Percentiles rank a stretch among this genome's conserved stretches.
Conservation (phyloP, 2,888 invertebrate genomes). For the Drosophila barbarae region DNA sequence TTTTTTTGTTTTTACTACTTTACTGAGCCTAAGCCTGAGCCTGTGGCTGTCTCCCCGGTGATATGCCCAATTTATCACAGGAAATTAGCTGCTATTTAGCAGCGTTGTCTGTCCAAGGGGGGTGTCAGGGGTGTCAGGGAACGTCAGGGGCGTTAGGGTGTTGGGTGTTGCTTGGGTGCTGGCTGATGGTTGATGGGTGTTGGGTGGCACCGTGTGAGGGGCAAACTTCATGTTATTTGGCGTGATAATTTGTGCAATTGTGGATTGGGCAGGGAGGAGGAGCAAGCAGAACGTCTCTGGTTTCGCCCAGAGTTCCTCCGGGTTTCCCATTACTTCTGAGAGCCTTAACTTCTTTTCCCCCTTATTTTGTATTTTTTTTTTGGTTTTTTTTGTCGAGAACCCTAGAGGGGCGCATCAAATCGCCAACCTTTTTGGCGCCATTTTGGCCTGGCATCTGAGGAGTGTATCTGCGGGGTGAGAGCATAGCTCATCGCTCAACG, state of each 20-base stretch:
- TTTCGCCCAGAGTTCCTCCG: conserved; percentile 7
- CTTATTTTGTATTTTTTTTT: not conserved
- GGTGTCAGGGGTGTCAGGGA: conserved; percentile 17
- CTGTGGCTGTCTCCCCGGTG: conserved; percentile 39
- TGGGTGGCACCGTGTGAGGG: conserved; percentile 36
- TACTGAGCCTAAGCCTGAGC: conserved; percentile 1
- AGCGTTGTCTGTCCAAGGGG: conserved; percentile 60
- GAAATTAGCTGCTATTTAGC: conserved; percentile 78
- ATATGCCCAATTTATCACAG: conserved; percentile 77
- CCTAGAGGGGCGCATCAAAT: conserved; percentile 53
- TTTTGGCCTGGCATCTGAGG: conserved; percentile 41
- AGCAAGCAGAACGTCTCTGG: conserved; percentile 8
- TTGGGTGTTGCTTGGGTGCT: conserved; percentile 14
- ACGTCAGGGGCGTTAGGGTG: conserved; percentile 8
- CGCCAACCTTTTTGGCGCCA: conserved; percentile 56
- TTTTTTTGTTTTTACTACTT: conserved; percentile 1
- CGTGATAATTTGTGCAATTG: conserved; percentile 76
- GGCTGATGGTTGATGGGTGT: conserved; percentile 4
- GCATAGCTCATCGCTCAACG: conserved; percentile 5
- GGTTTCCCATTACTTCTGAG: conserved; percentile 27
- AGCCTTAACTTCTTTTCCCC: conserved; percentile 9
- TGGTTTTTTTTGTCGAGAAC: conserved; percentile 1
- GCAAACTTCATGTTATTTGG: conserved; percentile 68
- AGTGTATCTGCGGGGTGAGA: conserved; percentile 6
- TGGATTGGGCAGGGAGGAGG: conserved; percentile 45